phyloP scores from a whole-genome alignment of 2,113 vertebrate genomes.

The Sakesphorus luctuosus region DNA sequence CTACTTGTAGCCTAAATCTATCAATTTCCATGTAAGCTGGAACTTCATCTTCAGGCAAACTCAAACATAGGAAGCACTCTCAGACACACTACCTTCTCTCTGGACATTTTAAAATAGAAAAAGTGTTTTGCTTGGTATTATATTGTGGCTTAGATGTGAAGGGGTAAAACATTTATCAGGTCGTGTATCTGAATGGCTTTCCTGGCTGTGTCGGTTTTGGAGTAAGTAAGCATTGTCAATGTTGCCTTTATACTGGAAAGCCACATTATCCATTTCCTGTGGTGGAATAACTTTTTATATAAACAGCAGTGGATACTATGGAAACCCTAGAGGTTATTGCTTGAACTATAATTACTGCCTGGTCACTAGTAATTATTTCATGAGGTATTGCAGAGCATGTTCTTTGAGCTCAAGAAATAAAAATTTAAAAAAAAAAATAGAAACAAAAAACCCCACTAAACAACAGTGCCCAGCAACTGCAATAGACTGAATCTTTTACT shows the following conservation, averaged over 20 bases:
- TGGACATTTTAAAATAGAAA: background rate
- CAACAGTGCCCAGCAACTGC: background rate
- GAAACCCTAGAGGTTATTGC: background rate
- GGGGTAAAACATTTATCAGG: background rate
- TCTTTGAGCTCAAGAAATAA: background rate
- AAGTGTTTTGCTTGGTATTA: fast-evolving
- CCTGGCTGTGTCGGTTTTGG: background rate
- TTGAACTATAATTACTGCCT: background rate
- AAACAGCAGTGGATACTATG: background rate
- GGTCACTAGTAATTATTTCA: background rate
- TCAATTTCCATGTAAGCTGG: background rate
- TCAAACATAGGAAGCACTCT: background rate
- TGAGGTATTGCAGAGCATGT: background rate
- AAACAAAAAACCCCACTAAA: background rate
- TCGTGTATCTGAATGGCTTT: background rate
- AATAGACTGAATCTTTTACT: background rate
- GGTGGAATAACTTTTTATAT: background rate
- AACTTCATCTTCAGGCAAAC: background rate
- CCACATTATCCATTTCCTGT: background rate
- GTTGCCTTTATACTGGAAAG: background rate
- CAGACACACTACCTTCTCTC: background rate
- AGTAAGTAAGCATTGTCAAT: background rate
- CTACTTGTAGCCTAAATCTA: background rate
- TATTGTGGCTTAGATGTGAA: background rate
- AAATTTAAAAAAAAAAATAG: background rate